Evolutionary conservation across 2,113 vertebrate genomes (phyloP).

Genomic region (Sminthopsis crassicaudata): DNA sequence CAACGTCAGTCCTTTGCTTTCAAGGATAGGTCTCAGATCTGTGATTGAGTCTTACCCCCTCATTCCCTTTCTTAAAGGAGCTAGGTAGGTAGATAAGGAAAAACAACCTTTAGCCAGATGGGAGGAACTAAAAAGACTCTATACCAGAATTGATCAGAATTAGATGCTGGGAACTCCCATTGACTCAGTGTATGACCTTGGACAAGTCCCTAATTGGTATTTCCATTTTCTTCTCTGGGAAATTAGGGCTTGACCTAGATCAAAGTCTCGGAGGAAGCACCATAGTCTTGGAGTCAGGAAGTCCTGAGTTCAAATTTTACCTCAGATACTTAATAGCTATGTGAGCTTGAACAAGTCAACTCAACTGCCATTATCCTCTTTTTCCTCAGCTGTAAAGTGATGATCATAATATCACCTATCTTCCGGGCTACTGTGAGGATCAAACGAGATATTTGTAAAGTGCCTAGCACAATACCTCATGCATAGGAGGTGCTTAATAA

Average conservation of each 20-base stretch:
- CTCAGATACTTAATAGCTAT: background rate
- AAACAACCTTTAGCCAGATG: background rate
- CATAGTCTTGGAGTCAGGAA: background rate
- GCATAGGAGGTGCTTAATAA: background rate
- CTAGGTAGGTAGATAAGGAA: background rate
- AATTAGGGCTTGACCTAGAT: background rate
- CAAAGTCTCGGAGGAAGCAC: too few relatives aligned
- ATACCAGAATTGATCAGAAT: background rate
- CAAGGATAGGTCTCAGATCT: background rate
- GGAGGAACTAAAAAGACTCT: background rate
- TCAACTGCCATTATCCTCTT: background rate
- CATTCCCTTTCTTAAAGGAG: background rate
- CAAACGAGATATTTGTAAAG: background rate
- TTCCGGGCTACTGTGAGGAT: background rate
- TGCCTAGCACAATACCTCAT: background rate
- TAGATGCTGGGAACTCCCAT: background rate
- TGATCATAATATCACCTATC: background rate
- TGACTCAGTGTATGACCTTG: background rate
- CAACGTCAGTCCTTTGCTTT: background rate
- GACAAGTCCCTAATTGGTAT: background rate
- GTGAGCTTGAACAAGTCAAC: background rate
- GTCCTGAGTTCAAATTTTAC: background rate
- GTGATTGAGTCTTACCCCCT: fast-evolving
- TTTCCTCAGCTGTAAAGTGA: background rate
- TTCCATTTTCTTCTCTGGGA: background rate